Evolutionary conservation across 2,888 invertebrate species (phyloP).

Genomic region (Sussaba pulchella): DNA sequence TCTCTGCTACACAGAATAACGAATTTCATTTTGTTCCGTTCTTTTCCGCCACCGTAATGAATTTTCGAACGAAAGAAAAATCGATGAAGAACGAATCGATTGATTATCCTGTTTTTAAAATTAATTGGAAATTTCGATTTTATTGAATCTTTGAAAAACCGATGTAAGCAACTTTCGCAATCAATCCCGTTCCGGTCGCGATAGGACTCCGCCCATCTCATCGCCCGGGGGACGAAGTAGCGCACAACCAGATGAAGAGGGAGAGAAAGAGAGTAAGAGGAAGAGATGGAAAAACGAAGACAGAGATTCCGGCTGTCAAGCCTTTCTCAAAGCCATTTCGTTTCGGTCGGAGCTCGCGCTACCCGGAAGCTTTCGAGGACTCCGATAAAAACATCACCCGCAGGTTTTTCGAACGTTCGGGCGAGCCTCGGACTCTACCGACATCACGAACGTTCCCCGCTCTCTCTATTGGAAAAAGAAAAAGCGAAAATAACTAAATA

Average conservation of each 20-base stretch:
- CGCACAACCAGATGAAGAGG: conserved; percentile 16
- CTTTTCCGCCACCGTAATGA: too few species aligned
- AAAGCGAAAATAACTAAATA: neutral
- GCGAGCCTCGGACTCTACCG: neutral
- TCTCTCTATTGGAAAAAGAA: too few species aligned
- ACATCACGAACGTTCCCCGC: too few species aligned
- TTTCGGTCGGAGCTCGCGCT: conserved; percentile 34
- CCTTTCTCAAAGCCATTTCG: conserved; percentile 21
- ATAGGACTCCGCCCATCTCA: conserved; percentile 62
- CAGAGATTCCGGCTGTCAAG: conserved; percentile 51
- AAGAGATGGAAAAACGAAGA: too few species aligned
- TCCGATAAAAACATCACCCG: conserved; percentile 45
- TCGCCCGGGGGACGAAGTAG: conserved; percentile 57
- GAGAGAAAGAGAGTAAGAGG: too few species aligned
- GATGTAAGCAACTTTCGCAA: conserved; percentile 55
- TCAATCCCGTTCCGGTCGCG: conserved; percentile 63
- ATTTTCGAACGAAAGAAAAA: too few species aligned
- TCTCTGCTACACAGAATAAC: too few species aligned
- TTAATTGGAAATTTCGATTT: conserved; percentile 24
- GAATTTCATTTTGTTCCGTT: too few species aligned
- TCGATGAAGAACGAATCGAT: too few species aligned
- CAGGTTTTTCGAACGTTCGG: conserved; percentile 22
- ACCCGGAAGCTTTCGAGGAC: conserved; percentile 40
- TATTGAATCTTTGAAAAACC: neutral
- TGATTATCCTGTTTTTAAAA: neutral